Base-by-base conservation (phyloP, 1,140 invertebrate genomes). In the Psilanteris sp. region DNA sequence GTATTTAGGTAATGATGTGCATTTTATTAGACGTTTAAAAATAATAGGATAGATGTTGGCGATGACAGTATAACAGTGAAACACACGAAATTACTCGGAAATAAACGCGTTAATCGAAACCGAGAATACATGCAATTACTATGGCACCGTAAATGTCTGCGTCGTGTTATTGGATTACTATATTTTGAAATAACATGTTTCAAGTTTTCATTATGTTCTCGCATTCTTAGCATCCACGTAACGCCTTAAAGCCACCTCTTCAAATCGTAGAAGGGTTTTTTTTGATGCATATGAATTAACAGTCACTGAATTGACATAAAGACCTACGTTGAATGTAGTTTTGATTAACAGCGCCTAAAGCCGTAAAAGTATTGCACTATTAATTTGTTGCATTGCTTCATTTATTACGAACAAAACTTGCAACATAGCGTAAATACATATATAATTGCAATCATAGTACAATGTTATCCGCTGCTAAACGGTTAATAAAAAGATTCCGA, bases 171-270 rank as follows among this genome's bases (percentile, higher is more conserved):
- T 64, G 50, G 52, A 71, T 71, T 67, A 66, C 74, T 77, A 71
- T 77, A 77, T 71, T 77, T 67, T 70, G 44, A 77, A 71, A 71
- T 71, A 71, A 71, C 59, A 76, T 66, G 73, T 76, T 76, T 44
- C 48, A 66, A 70, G 57, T 70, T 76, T 76, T 66, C 59, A 76
- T 76, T 70, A 76, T 71, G 73, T 76, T 57, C 52, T 71, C 52
- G 57, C 73, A 71, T 76, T 70, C 66, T 76, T 70, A 59, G 44
- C 59, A 70, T 52, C 61, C 46, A 66, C 57, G 73, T 66, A 70
- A 64, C 52, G 66, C 66, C 73, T 76, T 15, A 31, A 37, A 68
- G 55, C 50, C 64, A 62, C 50, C 72, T 64, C 31, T 43, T 55
- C n/a, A 43, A 64, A 66, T 77, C 48, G 50, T 22, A 31, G 20